Base-by-base conservation (phyloP, 2,888 invertebrate genomes). In the Piscicola geometra region DNA sequence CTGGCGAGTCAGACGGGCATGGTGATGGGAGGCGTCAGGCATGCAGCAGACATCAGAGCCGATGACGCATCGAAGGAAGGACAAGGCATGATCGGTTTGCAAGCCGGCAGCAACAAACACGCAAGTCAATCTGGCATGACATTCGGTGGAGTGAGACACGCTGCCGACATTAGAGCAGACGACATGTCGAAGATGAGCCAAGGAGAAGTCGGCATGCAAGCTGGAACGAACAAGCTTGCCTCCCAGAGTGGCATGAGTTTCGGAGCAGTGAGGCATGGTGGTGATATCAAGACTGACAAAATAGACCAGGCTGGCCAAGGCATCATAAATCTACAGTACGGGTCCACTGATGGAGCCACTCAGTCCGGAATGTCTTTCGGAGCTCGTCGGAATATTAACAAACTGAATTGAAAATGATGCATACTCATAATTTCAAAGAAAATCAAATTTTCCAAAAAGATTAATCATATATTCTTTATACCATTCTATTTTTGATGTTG, bases 301-400 rank as follows among this genome's bases (percentile, higher is more conserved):
- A 79, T 81, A 70, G 77, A 79, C 60, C 80, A 80, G 33, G 80
- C 80, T 41, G 82, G 83, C 2, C 81, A 82, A 3, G 81, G 81
- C 1, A 79, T 83, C 30, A 82, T 84, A 35, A 82, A 83, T 30
- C 80, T 83, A 12, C 85, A 85, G 79, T 80, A 82, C 66, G 85
- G 85, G 12, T 81, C 81, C 71, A 84, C 84, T 77, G 81, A 83
- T 77, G 82, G 82, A 5, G 84, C 84, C 32, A 81, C 81, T 41
- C 85, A 85, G 75, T 74, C 81, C 21, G 85, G 85, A 0, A 85
- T 84, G 84, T 75, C 80, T 56, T 81, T 83, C 77, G 85, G 85
- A 5, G 78, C 79, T 21, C 79, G 80, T 32, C 79, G 84, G 9
- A 82, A 84, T 78, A 81, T 83, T 73, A 80, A 77, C n/a, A 47